Base-by-base conservation (phyloP, 2,113 vertebrate species). In the Carollia perspicillata region DNA sequence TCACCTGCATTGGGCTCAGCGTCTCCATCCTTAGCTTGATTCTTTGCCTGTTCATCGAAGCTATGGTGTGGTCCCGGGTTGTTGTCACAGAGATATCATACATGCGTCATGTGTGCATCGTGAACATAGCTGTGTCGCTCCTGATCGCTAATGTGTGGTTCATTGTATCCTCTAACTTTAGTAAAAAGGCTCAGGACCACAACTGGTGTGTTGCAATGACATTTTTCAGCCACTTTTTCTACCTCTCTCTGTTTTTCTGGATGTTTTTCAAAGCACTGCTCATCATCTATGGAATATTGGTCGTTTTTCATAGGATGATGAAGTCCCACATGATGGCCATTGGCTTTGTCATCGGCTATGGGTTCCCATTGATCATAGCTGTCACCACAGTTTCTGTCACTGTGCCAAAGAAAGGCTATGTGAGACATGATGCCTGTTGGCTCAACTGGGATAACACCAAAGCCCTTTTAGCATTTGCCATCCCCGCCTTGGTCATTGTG, bases 221-320 rank as follows among this genome's bases (percentile, higher is more conserved):
- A 0, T 99, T 99, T 96, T 99, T 99, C 68, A 98, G 98, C 83
- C 99, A 99, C 95, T 98, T 99, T 83, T 99, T 99, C 97, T 99
- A 99, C 84, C 98, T 99, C 28, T 98, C 98, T 47, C 78, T 99
- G 35, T 99, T 99, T 97, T 99, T 99, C 96, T 99, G 99, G 99
- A 99, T 99, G 99, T 96, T 99, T 1, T 96, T 98, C 14, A 98
- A 99, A 42, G 99, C 98, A 0, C 98, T 99, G 40, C 98, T 99
- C 60, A 99, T 99, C 55, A 97, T 99, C 14, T 99, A 99, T 91
- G 98, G 98, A 18, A 98, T 98, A 8, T 51, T 99, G n/a, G 96
- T 99, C 3, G 94, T 99, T 84, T 99, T 99, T 92, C 98, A 98
- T 16, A 98, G 99, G 93, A 98, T 99, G 98, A 98, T 98, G 37